Evolutionary conservation across 2,113 vertebrate species (phyloP).

Genomic region (Leuciscus idus): DNA sequence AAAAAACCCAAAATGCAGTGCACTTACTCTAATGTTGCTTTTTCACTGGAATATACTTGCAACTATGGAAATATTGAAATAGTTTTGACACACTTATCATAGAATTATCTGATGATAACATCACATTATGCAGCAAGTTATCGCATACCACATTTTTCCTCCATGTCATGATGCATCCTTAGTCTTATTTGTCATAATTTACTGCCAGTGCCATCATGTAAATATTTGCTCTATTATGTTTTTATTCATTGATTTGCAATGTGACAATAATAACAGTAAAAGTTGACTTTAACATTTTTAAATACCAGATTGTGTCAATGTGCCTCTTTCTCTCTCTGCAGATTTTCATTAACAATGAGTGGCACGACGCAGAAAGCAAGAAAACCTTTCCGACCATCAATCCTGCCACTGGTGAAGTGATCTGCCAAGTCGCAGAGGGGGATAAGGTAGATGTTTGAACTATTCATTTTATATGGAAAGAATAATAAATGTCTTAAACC

Average conservation of each 20-base stretch:
- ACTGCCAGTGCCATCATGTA: not conserved
- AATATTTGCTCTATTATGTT: not conserved
- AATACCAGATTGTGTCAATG: not conserved
- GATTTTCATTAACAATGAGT: slow-evolving; percentile 97
- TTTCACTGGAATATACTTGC: not conserved
- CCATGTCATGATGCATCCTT: not conserved
- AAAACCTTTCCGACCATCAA: slow-evolving; percentile 91
- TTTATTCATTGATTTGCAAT: not conserved
- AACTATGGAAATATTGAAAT: not conserved
- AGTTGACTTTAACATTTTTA: not conserved
- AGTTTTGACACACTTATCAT: not conserved
- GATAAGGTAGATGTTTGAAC: slow-evolving; percentile 78
- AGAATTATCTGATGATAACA: not conserved
- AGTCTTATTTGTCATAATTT: not conserved
- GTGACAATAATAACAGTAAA: not conserved
- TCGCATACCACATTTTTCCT: not conserved
- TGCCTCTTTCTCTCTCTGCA: slow-evolving; percentile 56
- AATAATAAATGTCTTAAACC: not conserved
- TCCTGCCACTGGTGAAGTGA: slow-evolving; percentile 89
- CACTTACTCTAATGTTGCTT: no score
- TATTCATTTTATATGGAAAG: not conserved
- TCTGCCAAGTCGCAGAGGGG: slow-evolving; percentile 93
- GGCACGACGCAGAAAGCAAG: slow-evolving; percentile 87
- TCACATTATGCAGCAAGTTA: not conserved
- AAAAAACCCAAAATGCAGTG: no score